These are phyloP conservation scores for Hirtodrosophila trivittata DNA, from an alignment of 2,888 invertebrate genomes.

Conservation along the genomic window DNA sequence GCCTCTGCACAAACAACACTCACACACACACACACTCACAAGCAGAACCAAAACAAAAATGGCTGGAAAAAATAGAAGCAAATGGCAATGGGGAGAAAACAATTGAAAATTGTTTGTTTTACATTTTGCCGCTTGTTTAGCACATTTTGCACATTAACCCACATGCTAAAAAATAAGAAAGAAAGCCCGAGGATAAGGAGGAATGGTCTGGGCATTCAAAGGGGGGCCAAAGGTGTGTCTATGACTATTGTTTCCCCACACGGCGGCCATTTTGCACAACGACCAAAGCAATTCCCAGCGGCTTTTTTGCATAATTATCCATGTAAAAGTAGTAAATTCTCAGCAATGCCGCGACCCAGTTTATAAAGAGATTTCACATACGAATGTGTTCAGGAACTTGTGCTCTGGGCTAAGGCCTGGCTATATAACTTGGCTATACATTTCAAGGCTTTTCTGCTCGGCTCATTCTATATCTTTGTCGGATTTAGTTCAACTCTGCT, in stretches of 20 bases:
- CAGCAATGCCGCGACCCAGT: conserved; percentile 47
- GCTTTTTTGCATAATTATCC: conserved; percentile 73
- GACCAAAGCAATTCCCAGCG: conserved; percentile 52
- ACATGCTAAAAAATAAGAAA: conserved; percentile 49
- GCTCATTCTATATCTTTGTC: no score
- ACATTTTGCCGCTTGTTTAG: conserved; percentile 57
- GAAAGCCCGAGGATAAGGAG: conserved; percentile 1
- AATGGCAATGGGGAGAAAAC: conserved; percentile 20
- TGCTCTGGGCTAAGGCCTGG: no score
- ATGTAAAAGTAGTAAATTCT: conserved; percentile 38
- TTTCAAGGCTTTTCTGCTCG: neutral
- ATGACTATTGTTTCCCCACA: conserved; percentile 43
- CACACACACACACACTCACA: neutral
- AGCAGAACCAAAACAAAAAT: neutral
- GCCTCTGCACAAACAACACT: conserved; percentile 14
- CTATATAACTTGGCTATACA: neutral
- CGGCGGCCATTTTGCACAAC: conserved; percentile 57
- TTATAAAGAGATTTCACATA: conserved; percentile 17
- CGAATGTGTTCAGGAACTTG: neutral
- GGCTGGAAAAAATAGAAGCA: neutral
- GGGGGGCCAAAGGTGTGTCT: conserved; percentile 13
- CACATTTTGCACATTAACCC: conserved; percentile 74
- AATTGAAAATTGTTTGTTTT: conserved; percentile 60
- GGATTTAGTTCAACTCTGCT: no score
- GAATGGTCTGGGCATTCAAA: conserved; percentile 13